Evolutionary conservation across 2,113 vertebrate genomes (phyloP), one percentile per base, ranked within the genome.

Genomic region (Solenodon paradoxus): DNA sequence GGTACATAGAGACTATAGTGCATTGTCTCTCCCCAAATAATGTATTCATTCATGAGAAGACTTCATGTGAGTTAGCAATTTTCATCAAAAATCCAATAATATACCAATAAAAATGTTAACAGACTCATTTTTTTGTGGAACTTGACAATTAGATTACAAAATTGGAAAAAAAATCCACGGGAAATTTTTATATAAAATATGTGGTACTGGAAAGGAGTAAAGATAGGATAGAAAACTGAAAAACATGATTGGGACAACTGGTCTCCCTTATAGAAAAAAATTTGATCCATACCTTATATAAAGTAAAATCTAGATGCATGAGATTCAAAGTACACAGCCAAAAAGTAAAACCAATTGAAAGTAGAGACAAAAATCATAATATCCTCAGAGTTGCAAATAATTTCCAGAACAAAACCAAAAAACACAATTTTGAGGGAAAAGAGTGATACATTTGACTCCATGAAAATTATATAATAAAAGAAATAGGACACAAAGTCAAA

Each of bases 101-200:
- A 68, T 38, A 79, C 40, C 64, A 94, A 89, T 66, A 40, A 83
- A 92, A 72, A 57, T 78, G 71, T 94, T 68, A 96, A 16, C 19
- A 45, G 64, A 40, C 5, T 7, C 20, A 68, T 45, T 71, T 90
- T 84, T 66, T 47, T 12, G 40, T 53, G 26, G 8, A 81, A 68
- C 22, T 75, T 91, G 57, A 77, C 19, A 77, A 66, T 32, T 22
- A 57, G 32, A 90, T 77, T 90, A 75, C 13, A 91, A 88, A 61
- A 53, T 19, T 88, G 30, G 30, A 77, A 95, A 81, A 72, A 3
- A 9, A 2, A 74, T 32, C 51, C 57, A 49, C 10, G 12, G 17
- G 30, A 90, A 90, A 96, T 59, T 45, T 57, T 6, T 86, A 59
- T 75, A 87, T 87, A 80, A 86, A 95, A 90, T 49, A 68, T 75